Conservation (phyloP, 2,888 invertebrate species). For the Nycteola revayana region DNA sequence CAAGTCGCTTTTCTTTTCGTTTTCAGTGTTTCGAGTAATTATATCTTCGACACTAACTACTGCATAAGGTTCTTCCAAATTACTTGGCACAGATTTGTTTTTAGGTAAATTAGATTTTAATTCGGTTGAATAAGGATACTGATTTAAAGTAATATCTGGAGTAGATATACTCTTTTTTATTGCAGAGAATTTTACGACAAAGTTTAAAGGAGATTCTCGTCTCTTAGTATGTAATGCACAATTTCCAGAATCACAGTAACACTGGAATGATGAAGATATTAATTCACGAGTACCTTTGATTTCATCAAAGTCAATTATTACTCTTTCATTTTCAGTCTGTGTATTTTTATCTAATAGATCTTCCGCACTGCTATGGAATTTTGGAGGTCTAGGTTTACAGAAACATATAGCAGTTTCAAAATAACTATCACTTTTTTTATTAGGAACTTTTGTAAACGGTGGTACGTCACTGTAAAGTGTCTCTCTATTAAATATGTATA, state of each 20-base stretch:
- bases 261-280: conserved; percentile 62
- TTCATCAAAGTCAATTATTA: conserved; percentile 55
- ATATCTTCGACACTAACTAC: conserved; percentile 57
- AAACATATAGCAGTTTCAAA: conserved; percentile 77
- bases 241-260: conserved; percentile 66
- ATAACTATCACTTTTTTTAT: conserved; percentile 61
- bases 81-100: conserved; percentile 63
- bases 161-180: conserved; percentile 74
- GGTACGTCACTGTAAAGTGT: conserved; percentile 58
- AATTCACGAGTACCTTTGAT: conserved; percentile 54
- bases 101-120: conserved; percentile 47
- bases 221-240: conserved; percentile 63
- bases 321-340: conserved; percentile 49
- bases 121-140: conserved; percentile 56
- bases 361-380: conserved; percentile 71
- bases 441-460: conserved; percentile 56
- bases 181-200: conserved; percentile 69
- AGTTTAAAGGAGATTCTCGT: conserved; percentile 50
- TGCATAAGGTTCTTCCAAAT: conserved; percentile 67
- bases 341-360: conserved; percentile 58
- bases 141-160: conserved; percentile 65
- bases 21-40: conserved; percentile 36
- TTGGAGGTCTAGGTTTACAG: conserved; percentile 64
- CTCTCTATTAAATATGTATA: conserved; percentile 73
- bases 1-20: conserved; percentile 26